Evolutionary conservation across 92 coral and sea anemone genomes (phyloP), one percentile per base, ranked within the genome.

Genomic region (Desmophyllum pertusum): DNA sequence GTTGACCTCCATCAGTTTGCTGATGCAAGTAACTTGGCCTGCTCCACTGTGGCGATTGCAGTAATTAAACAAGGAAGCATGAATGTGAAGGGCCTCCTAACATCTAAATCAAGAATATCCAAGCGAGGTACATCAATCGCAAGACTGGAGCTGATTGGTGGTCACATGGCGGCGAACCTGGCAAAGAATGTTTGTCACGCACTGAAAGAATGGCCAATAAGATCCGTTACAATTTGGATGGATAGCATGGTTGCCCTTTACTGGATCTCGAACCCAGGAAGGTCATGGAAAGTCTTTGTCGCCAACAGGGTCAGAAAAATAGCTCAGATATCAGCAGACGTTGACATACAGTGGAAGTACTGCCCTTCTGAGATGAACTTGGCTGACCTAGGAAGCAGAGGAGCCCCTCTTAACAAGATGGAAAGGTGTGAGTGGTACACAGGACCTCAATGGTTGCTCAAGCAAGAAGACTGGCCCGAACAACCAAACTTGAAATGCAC

Each of bases 61-160:
- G 90, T 89, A 6, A 71, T 89, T 10, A 90, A 92, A 86, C 75
- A 70, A 15, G 50, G 55, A 17, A 61, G 89, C 29, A 90, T 90
- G 75, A 76, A 80, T 29, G 84, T 81, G 10, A 84, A 90, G 63
- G 91, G 96, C 30, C 62, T 89, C 27, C 77, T 92, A 68, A 90
- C 93, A 17, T 92, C 90, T 25, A 92, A 92, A 43, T 90, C 93
- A 1, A 81, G 91, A 77, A 90, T 93, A 37, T 90, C 90, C n/a
- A 93, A 93, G 72, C 93, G 89, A 48, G 87, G 81, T 86, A 89
- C 91, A 55, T 86, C 92, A 9, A 87, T 90, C 21, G 89, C 90
- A n/a, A 78, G 93, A 79, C 81, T 89, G 38, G 93, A 92, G 67
- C 75, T 92, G 81, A 74, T 89, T 75, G 35, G 93, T 33, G 81